Conservation (phyloP, 1,140 invertebrate genomes). For the Drosophila saltans region DNA sequence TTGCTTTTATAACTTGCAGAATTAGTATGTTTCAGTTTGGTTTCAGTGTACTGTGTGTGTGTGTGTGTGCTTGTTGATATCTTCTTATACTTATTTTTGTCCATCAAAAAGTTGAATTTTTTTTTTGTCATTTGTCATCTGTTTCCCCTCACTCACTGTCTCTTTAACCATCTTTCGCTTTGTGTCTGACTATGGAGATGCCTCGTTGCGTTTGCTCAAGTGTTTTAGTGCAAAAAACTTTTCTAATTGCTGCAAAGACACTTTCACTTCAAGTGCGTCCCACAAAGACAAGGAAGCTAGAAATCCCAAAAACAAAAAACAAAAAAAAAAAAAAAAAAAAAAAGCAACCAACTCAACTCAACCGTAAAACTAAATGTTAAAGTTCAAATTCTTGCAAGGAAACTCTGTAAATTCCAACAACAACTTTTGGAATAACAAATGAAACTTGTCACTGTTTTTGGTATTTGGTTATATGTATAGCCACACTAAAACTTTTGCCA, state of each 20-base stretch:
- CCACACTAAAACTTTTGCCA: background rate
- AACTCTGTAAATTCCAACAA: slow-evolving; percentile 17
- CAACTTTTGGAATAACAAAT: slow-evolving; percentile 28
- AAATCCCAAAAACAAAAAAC: background rate
- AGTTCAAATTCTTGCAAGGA: slow-evolving; percentile 17
- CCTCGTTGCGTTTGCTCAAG: slow-evolving; percentile 31
- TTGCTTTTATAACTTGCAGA: no score
- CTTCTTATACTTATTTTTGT: background rate
- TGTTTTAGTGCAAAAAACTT: slow-evolving; percentile 51
- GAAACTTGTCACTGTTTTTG: background rate
- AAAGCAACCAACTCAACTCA: slow-evolving; percentile 13
- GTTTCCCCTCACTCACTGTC: background rate
- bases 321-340: background rate
- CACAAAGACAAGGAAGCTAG: slow-evolving; percentile 23
- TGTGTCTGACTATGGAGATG: background rate
- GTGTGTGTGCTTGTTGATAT: no score
- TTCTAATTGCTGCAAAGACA: slow-evolving; percentile 71
- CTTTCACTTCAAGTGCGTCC: slow-evolving; percentile 48
- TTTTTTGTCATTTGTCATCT: background rate
- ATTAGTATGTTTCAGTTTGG: no score
- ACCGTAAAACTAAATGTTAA: slow-evolving; percentile 2
- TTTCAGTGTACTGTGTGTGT: no score
- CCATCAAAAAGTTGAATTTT: background rate
- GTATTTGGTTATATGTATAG: background rate
- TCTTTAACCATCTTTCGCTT: slow-evolving; percentile 15